Conservation (phyloP, 2,113 vertebrate genomes). For the Manacus vitellinus region DNA sequence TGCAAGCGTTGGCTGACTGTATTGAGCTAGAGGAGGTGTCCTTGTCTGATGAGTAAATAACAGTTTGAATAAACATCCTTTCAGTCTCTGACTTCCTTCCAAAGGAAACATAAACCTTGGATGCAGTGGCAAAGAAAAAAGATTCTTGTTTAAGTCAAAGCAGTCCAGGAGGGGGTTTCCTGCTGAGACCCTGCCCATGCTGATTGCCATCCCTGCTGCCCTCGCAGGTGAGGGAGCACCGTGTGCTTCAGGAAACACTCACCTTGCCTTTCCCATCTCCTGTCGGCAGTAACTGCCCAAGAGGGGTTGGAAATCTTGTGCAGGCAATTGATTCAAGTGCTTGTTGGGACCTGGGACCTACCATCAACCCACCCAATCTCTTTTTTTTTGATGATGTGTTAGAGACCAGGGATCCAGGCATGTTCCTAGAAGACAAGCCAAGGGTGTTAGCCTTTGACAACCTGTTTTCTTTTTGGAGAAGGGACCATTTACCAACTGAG, state of each 20-base stretch:
- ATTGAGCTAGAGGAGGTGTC: neutral
- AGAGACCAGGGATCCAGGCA: neutral
- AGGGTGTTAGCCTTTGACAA: neutral
- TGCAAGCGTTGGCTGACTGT: neutral
- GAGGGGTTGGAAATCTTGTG: fast-evolving
- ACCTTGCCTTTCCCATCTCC: neutral
- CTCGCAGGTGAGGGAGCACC: neutral
- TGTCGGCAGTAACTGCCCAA: neutral
- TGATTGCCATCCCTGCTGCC: neutral
- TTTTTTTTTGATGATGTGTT: neutral
- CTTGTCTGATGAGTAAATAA: neutral
- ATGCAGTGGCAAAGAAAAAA: neutral
- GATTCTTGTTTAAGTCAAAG: neutral
- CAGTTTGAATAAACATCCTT: constrained; percentile 36
- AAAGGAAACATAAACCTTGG: neutral
- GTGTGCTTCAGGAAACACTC: neutral
- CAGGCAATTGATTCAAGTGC: neutral
- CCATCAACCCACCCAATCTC: neutral
- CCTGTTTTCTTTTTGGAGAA: neutral
- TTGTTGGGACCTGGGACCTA: neutral
- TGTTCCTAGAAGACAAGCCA: neutral
- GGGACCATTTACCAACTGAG: neutral
- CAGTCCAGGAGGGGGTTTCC: neutral
- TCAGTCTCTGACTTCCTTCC: constrained; percentile 4
- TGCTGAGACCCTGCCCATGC: fast-evolving